Evolutionary conservation across 2,888 invertebrate species (phyloP).

Genomic region (Ischnura elegans): DNA sequence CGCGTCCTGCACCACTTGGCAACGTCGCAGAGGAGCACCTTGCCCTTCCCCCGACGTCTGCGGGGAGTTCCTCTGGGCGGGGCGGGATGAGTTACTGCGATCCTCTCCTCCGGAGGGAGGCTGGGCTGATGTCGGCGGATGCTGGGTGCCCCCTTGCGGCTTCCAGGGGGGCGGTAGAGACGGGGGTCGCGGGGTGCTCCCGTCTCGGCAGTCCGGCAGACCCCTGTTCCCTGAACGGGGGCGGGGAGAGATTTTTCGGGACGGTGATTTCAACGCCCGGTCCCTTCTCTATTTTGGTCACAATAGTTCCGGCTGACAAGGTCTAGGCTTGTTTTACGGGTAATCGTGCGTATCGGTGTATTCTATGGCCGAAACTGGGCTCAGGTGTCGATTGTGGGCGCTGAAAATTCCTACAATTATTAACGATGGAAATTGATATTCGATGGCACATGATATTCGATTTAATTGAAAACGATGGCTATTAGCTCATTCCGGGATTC

Average conservation of each 20-base stretch:
- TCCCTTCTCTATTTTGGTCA: too few relatives aligned
- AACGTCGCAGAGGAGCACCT: slow-evolving; percentile 7
- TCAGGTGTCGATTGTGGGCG: too few relatives aligned
- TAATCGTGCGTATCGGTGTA: too few relatives aligned
- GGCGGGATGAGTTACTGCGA: neutral
- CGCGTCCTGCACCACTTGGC: slow-evolving; percentile 1
- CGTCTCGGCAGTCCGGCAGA: neutral
- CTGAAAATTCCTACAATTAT: too few relatives aligned
- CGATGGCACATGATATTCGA: too few relatives aligned
- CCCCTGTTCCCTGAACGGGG: neutral
- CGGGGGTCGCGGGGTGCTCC: neutral
- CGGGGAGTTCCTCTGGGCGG: neutral
- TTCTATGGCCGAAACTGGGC: too few relatives aligned
- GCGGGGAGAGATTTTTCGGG: neutral
- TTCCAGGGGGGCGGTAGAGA: neutral
- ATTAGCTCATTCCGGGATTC: too few relatives aligned
- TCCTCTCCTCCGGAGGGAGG: neutral
- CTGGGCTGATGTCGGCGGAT: neutral
- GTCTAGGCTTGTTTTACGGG: neutral
- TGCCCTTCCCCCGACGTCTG: too few relatives aligned
- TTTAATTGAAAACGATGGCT: too few relatives aligned
- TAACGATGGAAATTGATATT: too few relatives aligned
- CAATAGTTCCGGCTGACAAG: neutral
- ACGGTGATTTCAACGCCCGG: neutral
- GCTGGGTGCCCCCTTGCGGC: neutral